Base-by-base conservation (phyloP, 2,797 vertebrate genomes). In the Anguilla obscura region DNA sequence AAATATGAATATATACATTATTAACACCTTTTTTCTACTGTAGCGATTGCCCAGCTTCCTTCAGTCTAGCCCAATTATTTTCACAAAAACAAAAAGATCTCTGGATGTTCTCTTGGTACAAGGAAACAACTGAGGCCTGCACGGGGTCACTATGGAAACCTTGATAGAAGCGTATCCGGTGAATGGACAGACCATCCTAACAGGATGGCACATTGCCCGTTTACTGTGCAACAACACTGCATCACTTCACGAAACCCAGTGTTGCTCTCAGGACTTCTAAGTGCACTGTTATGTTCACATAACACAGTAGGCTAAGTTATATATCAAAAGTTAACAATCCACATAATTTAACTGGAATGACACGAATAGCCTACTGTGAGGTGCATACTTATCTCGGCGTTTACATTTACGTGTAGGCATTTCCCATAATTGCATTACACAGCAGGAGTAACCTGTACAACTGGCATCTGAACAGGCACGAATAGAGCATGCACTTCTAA, bases 111-210 rank as follows among this genome's bases (percentile, higher is more conserved):
- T 82, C 27, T 24, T 50, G 79, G 79, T 24, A 50, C 79, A 82
- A 82, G 40, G 79, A 82, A 82, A 82, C 21, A 9, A 82, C 79
- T 82, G 79, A 82, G 45, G 79, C 45, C 79, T 82, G 79, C 45
- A 82, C 45, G 45, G 40, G 79, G 21, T 82, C 40, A 82, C 79
- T 82, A 50, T 82, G 79, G 79, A 82, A 82, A 82, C 79, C 79
- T 50, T 50, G 79, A 82, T 27, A 45, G 79, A 82, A 82, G 45
- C 79, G 6, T 82, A 82, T n/a, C 79, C 79, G 18, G 21, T 50
- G 40, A 82, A 82, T 82, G 79, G 79, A 82, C 79, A 82, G 45
- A 82, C 50, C 45, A 82, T 50, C 79, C 40, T 82, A 82, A n/a
- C 24, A n/a, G 79, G 40, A 82, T 82, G 79, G 79, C 79, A 82